phyloP scores from a whole-genome alignment of 2,888 invertebrate species.

The Dasysyrphus tricinctus region DNA sequence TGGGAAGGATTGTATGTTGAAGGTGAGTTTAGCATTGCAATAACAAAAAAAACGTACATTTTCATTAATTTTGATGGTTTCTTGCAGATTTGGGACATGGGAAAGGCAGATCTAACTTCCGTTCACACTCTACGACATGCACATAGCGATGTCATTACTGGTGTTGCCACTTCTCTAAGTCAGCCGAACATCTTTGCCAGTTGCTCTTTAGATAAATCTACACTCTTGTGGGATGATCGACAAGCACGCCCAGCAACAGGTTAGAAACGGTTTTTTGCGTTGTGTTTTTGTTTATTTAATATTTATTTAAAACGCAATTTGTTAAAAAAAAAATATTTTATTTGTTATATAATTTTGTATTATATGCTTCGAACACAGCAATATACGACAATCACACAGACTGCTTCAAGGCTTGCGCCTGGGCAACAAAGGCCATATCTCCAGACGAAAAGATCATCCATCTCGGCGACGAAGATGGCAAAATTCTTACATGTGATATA shows the following conservation, averaged over 20 bases:
- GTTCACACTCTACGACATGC: slow-evolving; percentile 76
- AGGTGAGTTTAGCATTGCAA: slow-evolving; percentile 76
- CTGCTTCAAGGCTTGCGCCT: slow-evolving; percentile 67
- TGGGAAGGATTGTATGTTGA: slow-evolving; percentile 79
- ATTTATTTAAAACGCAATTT: slow-evolving; percentile 51
- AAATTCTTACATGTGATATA: slow-evolving; percentile 70
- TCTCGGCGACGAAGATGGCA: slow-evolving; percentile 70
- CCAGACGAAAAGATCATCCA: slow-evolving; percentile 64
- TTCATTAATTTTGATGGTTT: neutral
- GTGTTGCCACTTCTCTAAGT: slow-evolving; percentile 76
- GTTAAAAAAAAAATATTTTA: neutral
- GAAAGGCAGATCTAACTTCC: slow-evolving; percentile 79
- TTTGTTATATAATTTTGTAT: neutral
- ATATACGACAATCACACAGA: slow-evolving; percentile 71
- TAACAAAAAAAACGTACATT: neutral
- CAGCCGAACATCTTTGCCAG: slow-evolving; percentile 77
- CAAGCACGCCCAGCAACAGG: slow-evolving; percentile 79
- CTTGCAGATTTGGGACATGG: slow-evolving; percentile 81
- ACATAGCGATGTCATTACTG: slow-evolving; percentile 78
- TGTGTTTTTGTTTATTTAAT: neutral
- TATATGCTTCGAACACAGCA: slow-evolving; percentile 18
- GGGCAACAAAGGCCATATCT: slow-evolving; percentile 71
- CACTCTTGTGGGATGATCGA: slow-evolving; percentile 79
- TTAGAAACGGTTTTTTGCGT: slow-evolving; percentile 53
- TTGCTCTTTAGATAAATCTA: slow-evolving; percentile 79